A percentile compares a stretch with the other conserved stretches of the same genome.
Evolutionary conservation across 2,797 vertebrate genomes (phyloP).

Genomic region (Streptopelia turtur): DNA sequence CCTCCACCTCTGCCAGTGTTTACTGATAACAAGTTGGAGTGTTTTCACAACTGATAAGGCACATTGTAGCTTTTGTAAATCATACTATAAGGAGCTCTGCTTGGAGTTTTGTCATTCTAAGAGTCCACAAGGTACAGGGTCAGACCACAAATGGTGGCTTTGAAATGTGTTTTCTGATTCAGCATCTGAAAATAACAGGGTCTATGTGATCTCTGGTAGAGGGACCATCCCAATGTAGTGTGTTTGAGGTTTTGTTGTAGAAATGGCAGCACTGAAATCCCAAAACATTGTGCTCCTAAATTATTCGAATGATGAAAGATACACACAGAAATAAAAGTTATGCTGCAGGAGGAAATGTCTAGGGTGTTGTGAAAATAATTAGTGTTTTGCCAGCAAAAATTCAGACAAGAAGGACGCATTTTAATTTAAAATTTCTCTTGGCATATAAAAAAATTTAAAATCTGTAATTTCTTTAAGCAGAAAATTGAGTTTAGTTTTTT

Average conservation of each 20-base stretch:
- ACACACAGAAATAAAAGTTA: background rate
- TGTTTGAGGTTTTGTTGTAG: background rate
- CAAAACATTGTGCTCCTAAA: background rate
- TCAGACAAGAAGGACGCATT: background rate
- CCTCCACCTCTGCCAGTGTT: background rate
- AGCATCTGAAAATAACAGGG: background rate
- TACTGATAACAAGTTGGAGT: background rate
- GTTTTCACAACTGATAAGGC: background rate
- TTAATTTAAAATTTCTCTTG: background rate
- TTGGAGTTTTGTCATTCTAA: background rate
- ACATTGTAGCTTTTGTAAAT: background rate
- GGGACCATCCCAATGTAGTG: rapidly evolving
- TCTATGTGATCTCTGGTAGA: background rate
- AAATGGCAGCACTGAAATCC: background rate
- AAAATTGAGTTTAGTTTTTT: background rate
- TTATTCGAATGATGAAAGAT: background rate
- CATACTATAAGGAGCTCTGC: background rate
- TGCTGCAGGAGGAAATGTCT: background rate
- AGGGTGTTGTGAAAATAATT: background rate
- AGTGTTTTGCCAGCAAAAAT: background rate
- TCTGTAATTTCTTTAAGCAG: background rate
- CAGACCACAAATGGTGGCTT: background rate
- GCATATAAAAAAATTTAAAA: background rate
- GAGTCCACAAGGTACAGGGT: background rate
- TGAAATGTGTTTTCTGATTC: background rate